Conservation (phyloP, 2,888 invertebrate species). For the Anodontia alba region DNA sequence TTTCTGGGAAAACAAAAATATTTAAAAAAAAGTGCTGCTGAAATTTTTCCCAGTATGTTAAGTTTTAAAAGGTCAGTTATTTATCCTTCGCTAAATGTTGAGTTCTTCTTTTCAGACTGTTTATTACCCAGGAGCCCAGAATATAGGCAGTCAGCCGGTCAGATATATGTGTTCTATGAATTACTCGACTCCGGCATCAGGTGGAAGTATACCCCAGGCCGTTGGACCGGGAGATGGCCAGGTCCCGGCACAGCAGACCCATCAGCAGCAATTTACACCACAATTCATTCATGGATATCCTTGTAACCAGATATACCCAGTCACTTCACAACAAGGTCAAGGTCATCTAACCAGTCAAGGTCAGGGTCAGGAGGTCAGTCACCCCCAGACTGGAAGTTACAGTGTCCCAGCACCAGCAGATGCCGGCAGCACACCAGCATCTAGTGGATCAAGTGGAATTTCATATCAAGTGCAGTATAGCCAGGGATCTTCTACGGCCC, state of each 20-base stretch:
- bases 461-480: constrained; percentile 38
- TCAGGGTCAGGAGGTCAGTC: constrained; percentile 31
- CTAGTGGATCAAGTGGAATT: constrained; percentile 6
- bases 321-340: constrained; percentile 54
- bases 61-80: background rate
- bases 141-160: constrained; percentile 64
- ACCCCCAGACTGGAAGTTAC: constrained; percentile 43
- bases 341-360: constrained; percentile 27
- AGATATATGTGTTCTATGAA: constrained; percentile 68
- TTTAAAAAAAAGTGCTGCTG: too few species aligned
- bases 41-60: background rate
- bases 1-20: too few species aligned
- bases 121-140: constrained; percentile 64
- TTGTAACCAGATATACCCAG: constrained; percentile 45
- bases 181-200: constrained; percentile 37
- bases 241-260: constrained; percentile 3
- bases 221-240: constrained; percentile 24
- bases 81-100: too few species aligned
- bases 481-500: constrained; percentile 44
- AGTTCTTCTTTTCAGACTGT: constrained; percentile 61
- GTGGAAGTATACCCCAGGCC: constrained; percentile 40
- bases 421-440: constrained; percentile 19
- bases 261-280: constrained; percentile 49
- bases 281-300: constrained; percentile 54
- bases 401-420: constrained; percentile 44